A percentile compares a stretch with the other conserved stretches of the same genome.
Conservation (phyloP, 1,140 invertebrate genomes). For the Pissodes strobi region DNA sequence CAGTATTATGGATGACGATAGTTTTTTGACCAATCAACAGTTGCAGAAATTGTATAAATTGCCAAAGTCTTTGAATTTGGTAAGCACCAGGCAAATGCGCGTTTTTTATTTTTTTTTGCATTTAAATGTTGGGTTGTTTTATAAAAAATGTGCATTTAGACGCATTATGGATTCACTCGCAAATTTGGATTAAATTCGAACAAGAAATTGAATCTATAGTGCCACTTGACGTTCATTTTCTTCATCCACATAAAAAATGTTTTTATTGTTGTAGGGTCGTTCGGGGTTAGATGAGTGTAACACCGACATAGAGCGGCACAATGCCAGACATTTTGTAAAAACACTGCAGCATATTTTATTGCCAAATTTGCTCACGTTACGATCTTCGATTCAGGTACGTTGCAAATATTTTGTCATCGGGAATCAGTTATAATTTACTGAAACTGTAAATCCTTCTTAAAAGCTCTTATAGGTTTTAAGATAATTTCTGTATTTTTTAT, state of each 20-base stretch:
- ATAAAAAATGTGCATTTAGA: too few relatives aligned
- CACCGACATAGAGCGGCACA: constrained; percentile 76
- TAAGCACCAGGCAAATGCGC: constrained; percentile 32
- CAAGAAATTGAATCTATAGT: too few relatives aligned
- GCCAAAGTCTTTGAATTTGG: constrained; percentile 65
- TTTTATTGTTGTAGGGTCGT: constrained; percentile 54
- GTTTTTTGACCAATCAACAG: constrained; percentile 59
- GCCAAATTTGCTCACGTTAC: constrained; percentile 71
- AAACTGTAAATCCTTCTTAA: too few relatives aligned
- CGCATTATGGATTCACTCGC: too few relatives aligned
- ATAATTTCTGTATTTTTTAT: background rate
- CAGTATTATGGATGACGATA: constrained; percentile 58
- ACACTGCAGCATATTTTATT: constrained; percentile 70
- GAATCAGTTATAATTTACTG: too few relatives aligned
- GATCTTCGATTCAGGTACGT: constrained; percentile 72
- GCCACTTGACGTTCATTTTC: too few relatives aligned
- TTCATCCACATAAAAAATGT: too few relatives aligned
- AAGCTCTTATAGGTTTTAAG: too few relatives aligned
- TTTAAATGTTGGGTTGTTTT: too few relatives aligned
- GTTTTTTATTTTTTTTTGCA: too few relatives aligned
- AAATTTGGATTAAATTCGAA: too few relatives aligned
- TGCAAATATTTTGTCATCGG: background rate
- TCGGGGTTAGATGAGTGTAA: constrained; percentile 68
- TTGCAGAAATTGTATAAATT: constrained; percentile 66
- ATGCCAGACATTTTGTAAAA: constrained; percentile 76